Conservation (phyloP, 2,888 invertebrate genomes). For the Drosophila parthenogenetica region DNA sequence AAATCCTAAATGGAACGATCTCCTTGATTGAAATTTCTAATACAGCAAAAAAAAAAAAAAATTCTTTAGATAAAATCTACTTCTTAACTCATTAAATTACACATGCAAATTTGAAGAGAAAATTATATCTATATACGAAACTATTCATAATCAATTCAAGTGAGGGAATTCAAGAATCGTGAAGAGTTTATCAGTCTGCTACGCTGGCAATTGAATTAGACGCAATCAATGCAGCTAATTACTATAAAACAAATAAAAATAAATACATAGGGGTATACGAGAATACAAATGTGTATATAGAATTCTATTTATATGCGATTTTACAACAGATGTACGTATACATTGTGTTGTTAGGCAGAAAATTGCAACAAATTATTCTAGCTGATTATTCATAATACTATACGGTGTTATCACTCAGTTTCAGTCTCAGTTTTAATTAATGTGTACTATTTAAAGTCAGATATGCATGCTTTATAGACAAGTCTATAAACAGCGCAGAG, state of each 20-base stretch:
- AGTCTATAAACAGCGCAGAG: constrained; percentile 3
- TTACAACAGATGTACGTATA: not conserved
- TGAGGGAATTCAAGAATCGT: not conserved
- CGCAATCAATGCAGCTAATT: constrained; percentile 39
- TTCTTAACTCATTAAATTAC: too few relatives aligned
- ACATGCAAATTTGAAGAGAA: too few relatives aligned
- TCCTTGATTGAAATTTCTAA: too few relatives aligned
- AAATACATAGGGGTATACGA: not conserved
- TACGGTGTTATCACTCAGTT: constrained; percentile 19
- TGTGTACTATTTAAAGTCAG: constrained; percentile 1
- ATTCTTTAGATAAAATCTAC: too few relatives aligned
- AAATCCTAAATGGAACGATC: too few relatives aligned
- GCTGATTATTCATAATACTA: constrained; percentile 27
- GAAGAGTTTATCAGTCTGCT: constrained; percentile 31
- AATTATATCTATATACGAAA: too few relatives aligned
- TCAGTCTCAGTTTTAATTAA: constrained; percentile 28
- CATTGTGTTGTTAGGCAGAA: constrained; percentile 55
- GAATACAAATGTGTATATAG: not conserved
- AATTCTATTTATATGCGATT: not conserved
- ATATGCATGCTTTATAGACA: not conserved
- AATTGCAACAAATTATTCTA: constrained; percentile 57
- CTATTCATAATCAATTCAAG: not conserved
- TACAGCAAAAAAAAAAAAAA: too few relatives aligned
- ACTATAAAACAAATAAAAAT: constrained; percentile 4
- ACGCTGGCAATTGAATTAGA: constrained; percentile 31